Conservation (phyloP, 2,797 vertebrate genomes). For the Sebastes elongatus region DNA sequence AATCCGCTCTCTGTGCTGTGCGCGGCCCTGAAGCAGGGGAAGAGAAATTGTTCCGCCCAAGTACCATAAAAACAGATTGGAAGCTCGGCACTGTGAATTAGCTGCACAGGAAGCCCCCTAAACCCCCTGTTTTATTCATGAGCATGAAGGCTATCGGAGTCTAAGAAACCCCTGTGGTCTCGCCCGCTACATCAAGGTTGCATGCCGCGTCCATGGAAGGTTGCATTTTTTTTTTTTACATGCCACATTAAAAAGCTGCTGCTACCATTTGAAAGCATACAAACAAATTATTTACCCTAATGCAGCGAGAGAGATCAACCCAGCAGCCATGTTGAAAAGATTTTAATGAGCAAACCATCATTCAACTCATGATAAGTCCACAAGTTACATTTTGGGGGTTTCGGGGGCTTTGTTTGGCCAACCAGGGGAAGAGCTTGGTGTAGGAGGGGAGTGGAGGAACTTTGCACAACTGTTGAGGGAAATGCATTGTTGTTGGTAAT, state of each 20-base stretch:
- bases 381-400: conserved; percentile 60
- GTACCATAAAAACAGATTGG: conserved; percentile 86
- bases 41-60: conserved; percentile 83
- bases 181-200: conserved; percentile 84
- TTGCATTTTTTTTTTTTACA: conserved; percentile 59
- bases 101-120: conserved; percentile 86
- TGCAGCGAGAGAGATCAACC: conserved; percentile 47
- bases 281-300: conserved; percentile 65
- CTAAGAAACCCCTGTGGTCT: conserved; percentile 86
- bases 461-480: conserved; percentile 71
- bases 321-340: conserved; percentile 38
- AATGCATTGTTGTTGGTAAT: conserved; percentile 76
- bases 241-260: conserved; percentile 71
- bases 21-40: conserved; percentile 75
- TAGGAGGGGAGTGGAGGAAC: conserved; percentile 53
- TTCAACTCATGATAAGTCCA: conserved; percentile 69
- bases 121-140: conserved; percentile 89
- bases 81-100: conserved; percentile 82
- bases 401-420: conserved; percentile 55
- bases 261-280: conserved; percentile 60
- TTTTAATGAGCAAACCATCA: conserved; percentile 64
- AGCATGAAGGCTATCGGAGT: conserved; percentile 83
- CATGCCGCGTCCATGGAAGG: conserved; percentile 69
- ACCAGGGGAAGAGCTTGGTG: conserved; percentile 21
- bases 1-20: conserved; percentile 74